Base-by-base conservation (phyloP, 2,113 vertebrate species). In the Onychostruthus taczanowskii region DNA sequence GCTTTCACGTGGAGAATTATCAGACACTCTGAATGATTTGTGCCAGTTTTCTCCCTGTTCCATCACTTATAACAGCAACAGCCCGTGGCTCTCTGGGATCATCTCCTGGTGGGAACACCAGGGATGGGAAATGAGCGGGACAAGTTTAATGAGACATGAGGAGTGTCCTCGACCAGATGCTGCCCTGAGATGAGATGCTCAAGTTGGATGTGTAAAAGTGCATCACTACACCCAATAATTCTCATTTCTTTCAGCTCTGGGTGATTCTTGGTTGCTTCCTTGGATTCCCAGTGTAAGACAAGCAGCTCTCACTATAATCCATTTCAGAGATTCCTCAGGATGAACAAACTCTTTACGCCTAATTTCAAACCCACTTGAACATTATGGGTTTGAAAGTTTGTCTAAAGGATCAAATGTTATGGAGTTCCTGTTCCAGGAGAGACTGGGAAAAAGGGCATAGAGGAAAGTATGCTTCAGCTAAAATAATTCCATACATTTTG, bases 331-430 rank as follows among this genome's bases (percentile, higher is more conserved):
- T 66, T 94, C 78, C 64, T 67, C 4, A 7, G 67, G 87, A 93
- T 74, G 91, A 91, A 79, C 78, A 44, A 90, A 86, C 75, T 67
- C 58, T 91, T 93, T 93, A 74, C 2, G 13, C 67, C 85, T 90
- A 35, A 90, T 96, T 95, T 93, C 85, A 94, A 95, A 88, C 75
- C 89, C 78, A 77, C 78, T 83, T 70, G 87, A 77, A 94, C 47
- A 56, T 66, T 70, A 67, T 44, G 72, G 90, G 33, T 56, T 80
- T 79, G 59, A 46, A 88, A 91, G 79, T 90, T 90, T 91, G 35
- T 84, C 70, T 79, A 63, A 91, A 86, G 86, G 63, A 90, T 91
- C 87, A 81, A 76, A 75, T 94, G 67, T 83, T 93, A 39, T 0
- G 0, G 53, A 68, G 81, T 73, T 89, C 81, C 39, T 68, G 56